Conservation (phyloP, 2,797 vertebrate genomes). For the Mus caroli region DNA sequence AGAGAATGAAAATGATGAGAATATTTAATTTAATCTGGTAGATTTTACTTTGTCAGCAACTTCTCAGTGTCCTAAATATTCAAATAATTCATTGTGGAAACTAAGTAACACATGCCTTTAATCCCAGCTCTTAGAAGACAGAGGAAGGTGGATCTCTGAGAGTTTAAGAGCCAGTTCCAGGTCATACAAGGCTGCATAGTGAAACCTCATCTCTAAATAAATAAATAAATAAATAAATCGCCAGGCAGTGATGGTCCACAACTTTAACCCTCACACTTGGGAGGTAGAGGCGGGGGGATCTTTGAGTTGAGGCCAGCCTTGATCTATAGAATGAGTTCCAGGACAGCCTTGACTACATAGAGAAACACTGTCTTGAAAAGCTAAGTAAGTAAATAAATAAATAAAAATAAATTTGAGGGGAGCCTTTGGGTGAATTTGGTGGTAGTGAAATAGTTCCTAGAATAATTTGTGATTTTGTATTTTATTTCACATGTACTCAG, state of each 20-base stretch:
- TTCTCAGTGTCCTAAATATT: background rate
- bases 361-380: background rate
- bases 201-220: background rate
- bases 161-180: background rate
- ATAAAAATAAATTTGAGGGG: background rate
- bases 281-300: background rate
- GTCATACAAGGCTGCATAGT: background rate
- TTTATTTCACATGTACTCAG: background rate
- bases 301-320: background rate
- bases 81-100: conserved; percentile 1
- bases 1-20: conserved; percentile 31
- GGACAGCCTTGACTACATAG: too few relatives aligned
- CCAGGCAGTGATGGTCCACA: background rate
- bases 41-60: background rate
- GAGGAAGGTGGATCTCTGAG: background rate
- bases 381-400: too few relatives aligned
- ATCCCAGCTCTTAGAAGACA: too few relatives aligned
- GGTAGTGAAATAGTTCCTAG: background rate
- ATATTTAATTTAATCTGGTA: background rate
- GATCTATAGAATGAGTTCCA: background rate
- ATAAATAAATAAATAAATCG: background rate
- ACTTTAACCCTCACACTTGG: too few relatives aligned
- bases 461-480: background rate
- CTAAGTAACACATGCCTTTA: background rate
- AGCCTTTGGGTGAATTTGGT: background rate